Percentiles rank a stretch among this genome's conserved stretches.
Conservation (phyloP, 2,113 vertebrate species). For the Aegithalos caudatus region DNA sequence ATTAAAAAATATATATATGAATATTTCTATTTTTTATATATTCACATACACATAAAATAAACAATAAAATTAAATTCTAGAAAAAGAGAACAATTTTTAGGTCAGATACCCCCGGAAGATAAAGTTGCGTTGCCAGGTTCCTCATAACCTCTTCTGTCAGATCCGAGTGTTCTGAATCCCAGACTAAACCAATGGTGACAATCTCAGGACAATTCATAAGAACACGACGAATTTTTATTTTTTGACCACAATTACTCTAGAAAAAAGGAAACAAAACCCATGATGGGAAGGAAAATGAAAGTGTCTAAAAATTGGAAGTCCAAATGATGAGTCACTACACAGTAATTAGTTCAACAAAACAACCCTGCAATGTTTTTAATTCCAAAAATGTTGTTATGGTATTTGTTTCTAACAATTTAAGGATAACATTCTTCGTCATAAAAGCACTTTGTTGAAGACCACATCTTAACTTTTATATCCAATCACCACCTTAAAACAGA, state of each 20-base stretch:
- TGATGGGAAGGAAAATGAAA: neutral
- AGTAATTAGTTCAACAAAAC: neutral
- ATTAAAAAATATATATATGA: neutral
- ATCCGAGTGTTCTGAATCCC: conserved; percentile 95
- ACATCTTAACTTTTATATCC: neutral
- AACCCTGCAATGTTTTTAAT: neutral
- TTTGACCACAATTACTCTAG: conserved; percentile 95
- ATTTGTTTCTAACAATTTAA: neutral
- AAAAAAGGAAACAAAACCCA: neutral
- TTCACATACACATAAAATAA: neutral
- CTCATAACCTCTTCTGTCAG: conserved; percentile 89
- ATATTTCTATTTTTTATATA: neutral
- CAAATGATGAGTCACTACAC: neutral
- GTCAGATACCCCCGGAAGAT: conserved; percentile 84
- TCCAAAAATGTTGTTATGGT: neutral
- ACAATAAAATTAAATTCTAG: neutral
- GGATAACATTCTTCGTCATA: neutral
- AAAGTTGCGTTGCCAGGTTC: conserved; percentile 84
- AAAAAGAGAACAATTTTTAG: neutral
- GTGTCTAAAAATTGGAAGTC: neutral
- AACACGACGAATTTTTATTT: conserved; percentile 91
- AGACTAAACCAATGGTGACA: conserved; percentile 93
- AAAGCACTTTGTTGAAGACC: neutral
- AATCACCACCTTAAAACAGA: neutral
- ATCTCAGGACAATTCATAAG: conserved; percentile 98